Conservation (phyloP, 2,113 vertebrate species). For the Cyphomyrus plagiostoma region DNA sequence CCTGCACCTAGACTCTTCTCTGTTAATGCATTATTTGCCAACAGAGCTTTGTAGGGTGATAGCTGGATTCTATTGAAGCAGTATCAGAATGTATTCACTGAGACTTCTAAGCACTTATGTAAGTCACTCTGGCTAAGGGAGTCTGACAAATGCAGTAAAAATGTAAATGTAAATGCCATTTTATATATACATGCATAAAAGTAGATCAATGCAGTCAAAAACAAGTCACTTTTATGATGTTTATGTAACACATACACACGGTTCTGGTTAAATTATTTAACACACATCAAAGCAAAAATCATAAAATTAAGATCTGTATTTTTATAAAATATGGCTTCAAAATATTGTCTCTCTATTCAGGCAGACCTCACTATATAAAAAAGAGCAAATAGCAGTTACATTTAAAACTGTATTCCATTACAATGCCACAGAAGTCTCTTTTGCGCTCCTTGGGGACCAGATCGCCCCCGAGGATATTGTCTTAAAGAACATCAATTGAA, state of each 20-base stretch:
- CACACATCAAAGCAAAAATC: neutral
- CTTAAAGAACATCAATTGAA: neutral
- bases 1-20: too few relatives aligned
- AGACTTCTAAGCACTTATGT: too few relatives aligned
- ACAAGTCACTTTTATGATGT: neutral
- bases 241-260: neutral
- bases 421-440: neutral
- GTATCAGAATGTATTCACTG: too few relatives aligned
- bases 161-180: too few relatives aligned
- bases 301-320: neutral
- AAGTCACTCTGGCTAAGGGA: too few relatives aligned
- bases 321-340: neutral
- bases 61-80: too few relatives aligned
- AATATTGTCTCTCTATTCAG: neutral
- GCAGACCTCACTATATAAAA: neutral
- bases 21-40: too few relatives aligned
- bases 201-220: neutral
- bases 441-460: neutral
- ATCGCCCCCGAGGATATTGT: neutral
- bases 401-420: neutral
- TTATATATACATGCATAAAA: neutral
- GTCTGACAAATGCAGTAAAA: too few relatives aligned
- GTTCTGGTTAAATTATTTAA: neutral
- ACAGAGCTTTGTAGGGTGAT: too few relatives aligned
- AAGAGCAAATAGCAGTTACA: neutral